phyloP scores from a whole-genome alignment of 2,797 vertebrate genomes.

The Chaunax sp. region DNA sequence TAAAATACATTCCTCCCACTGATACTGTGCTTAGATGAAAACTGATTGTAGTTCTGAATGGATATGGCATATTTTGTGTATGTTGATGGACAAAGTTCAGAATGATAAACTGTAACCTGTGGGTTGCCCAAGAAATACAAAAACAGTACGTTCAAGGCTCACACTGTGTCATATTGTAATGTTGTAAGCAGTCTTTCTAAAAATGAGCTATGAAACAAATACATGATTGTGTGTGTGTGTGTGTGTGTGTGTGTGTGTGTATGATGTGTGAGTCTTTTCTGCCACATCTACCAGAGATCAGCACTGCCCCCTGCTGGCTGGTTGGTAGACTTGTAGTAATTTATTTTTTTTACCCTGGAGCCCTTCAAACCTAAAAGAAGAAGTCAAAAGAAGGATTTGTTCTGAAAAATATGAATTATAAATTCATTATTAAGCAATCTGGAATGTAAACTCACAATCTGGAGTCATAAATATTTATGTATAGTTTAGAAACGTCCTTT shows the following conservation, averaged over 20 bases:
- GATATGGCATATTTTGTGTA: not conserved
- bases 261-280: conserved; percentile 14
- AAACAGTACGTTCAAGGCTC: not conserved
- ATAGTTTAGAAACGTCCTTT: not conserved
- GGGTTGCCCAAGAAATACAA: conserved; percentile 9
- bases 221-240: conserved; percentile 13
- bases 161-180: conserved; percentile 18
- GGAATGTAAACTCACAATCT: not conserved
- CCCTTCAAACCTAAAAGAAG: conserved; percentile 10
- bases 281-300: conserved; percentile 73
- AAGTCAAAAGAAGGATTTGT: not conserved
- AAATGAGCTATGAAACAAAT: conserved; percentile 30
- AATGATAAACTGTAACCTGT: conserved; percentile 17
- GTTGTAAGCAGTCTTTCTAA: conserved; percentile 21
- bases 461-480: too few relatives aligned
- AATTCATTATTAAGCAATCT: not conserved
- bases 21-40: not conserved
- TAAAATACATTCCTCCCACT: not conserved
- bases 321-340: conserved; percentile 38
- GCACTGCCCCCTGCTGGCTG: conserved; percentile 80
- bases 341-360: not conserved
- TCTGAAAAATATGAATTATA: not conserved
- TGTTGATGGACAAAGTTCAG: conserved; percentile 18
- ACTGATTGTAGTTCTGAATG: not conserved
- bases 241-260: conserved; percentile 16